Evolutionary conservation across 1,140 invertebrate species (phyloP).

Genomic region (Temnothorax longispinosus): DNA sequence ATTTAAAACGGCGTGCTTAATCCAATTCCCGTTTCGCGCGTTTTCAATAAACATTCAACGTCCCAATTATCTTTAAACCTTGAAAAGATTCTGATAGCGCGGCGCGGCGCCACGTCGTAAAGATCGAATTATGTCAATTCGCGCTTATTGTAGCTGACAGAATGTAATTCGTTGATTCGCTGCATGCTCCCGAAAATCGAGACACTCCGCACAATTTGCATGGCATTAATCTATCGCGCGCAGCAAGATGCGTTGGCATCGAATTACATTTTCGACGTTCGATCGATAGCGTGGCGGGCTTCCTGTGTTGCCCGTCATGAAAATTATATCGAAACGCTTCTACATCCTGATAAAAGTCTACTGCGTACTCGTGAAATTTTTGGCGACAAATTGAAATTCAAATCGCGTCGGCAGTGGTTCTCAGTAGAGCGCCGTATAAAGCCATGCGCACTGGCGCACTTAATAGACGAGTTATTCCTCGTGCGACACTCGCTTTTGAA

Average conservation of each 20-base stretch:
- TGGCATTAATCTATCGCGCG: slow-evolving; percentile 20
- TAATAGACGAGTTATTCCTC: background rate
- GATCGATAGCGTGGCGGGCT: slow-evolving; percentile 30
- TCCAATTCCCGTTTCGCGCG: background rate
- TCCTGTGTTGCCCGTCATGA: slow-evolving; percentile 28
- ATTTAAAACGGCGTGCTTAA: background rate
- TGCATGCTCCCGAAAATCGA: slow-evolving; percentile 20
- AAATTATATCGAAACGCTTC: slow-evolving; percentile 47
- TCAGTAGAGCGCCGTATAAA: background rate
- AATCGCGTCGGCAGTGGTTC: slow-evolving; percentile 28
- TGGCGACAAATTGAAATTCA: slow-evolving; percentile 58
- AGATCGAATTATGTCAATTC: slow-evolving; percentile 7
- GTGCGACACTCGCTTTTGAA: background rate
- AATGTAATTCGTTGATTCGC: background rate
- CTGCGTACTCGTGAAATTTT: slow-evolving; percentile 29
- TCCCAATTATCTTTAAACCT: background rate
- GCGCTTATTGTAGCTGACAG: background rate
- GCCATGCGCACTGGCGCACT: background rate
- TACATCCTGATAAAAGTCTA: slow-evolving; percentile 29
- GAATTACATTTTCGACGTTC: slow-evolving; percentile 53
- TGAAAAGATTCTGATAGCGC: background rate
- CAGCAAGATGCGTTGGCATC: slow-evolving; percentile 41
- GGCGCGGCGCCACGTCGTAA: background rate
- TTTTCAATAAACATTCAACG: background rate
- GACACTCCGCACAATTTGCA: slow-evolving; percentile 21